These are phyloP conservation scores for Ramphastos sulfuratus DNA, from an alignment of 2,113 vertebrate genomes.

Conservation along the genomic window DNA sequence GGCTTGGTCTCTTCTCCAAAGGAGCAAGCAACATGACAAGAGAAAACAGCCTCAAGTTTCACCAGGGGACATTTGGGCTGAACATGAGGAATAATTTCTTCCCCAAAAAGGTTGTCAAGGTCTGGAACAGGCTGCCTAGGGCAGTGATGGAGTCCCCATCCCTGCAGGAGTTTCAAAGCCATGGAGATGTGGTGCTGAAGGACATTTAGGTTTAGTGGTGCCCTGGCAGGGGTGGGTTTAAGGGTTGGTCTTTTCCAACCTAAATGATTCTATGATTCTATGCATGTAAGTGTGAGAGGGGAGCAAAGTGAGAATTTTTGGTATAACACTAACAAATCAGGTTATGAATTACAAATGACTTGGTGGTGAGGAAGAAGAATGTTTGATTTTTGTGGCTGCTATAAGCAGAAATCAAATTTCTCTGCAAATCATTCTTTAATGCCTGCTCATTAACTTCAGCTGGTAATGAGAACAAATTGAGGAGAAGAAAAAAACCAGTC, in stretches of 20 bases:
- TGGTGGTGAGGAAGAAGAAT: not conserved
- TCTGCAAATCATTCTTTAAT: constrained; percentile 74
- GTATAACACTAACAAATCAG: not conserved
- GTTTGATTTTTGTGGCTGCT: constrained; percentile 24
- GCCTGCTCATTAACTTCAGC: constrained; percentile 72
- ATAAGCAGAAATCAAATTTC: constrained; percentile 51
- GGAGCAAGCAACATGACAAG: not conserved
- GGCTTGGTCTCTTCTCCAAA: accelerated
- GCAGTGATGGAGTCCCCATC: not conserved
- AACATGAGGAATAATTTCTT: not conserved
- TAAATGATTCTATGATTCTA: not conserved
- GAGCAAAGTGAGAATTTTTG: not conserved
- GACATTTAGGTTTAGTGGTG: not conserved
- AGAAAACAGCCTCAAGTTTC: accelerated
- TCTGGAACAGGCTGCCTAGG: not conserved
- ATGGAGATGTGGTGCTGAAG: not conserved
- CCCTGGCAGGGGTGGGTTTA: not conserved
- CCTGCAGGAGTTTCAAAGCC: not conserved
- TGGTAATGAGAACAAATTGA: constrained; percentile 81
- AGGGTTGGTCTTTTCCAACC: not conserved
- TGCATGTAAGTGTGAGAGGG: not conserved
- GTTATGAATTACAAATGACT: constrained; percentile 18
- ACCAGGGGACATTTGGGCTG: not conserved
- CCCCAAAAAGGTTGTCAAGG: not conserved
- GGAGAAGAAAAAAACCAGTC: constrained; percentile 71